phyloP scores from a whole-genome alignment of 2,797 vertebrate species.

The Tympanoctomys barrerae region DNA sequence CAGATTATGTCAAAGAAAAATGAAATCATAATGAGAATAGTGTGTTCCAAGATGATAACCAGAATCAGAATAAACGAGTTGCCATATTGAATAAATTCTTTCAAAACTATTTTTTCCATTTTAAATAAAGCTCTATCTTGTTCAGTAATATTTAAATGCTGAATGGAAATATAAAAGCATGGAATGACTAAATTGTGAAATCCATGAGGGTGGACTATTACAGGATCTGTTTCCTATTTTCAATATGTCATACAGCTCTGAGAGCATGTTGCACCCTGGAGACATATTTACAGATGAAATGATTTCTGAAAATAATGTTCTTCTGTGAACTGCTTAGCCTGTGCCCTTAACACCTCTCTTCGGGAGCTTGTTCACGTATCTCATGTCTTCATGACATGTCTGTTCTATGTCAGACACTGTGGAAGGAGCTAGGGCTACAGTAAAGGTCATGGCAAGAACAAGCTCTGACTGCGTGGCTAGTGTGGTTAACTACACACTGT shows the following conservation, averaged over 20 bases:
- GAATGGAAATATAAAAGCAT: background rate
- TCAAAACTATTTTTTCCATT: background rate
- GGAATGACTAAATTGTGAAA: background rate
- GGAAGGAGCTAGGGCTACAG: background rate
- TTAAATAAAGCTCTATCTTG: background rate
- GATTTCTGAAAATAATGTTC: constrained; percentile 9
- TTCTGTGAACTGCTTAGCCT: background rate
- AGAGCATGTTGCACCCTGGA: background rate
- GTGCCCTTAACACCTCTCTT: background rate
- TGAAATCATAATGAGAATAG: constrained; percentile 35
- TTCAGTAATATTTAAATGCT: constrained; percentile 30
- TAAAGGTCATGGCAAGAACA: background rate
- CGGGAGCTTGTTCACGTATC: background rate
- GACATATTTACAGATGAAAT: background rate
- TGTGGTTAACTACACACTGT: background rate
- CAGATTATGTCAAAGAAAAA: constrained; percentile 59
- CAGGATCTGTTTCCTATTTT: background rate
- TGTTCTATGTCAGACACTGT: background rate
- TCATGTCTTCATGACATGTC: background rate
- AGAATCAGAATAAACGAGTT: constrained; percentile 39
- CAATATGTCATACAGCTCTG: background rate
- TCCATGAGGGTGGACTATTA: background rate
- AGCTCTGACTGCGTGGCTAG: background rate
- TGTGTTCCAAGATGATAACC: background rate
- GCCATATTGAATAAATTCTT: constrained; percentile 43